Evolutionary conservation across 2,888 invertebrate species (phyloP).

Genomic region (Amiota minor): DNA sequence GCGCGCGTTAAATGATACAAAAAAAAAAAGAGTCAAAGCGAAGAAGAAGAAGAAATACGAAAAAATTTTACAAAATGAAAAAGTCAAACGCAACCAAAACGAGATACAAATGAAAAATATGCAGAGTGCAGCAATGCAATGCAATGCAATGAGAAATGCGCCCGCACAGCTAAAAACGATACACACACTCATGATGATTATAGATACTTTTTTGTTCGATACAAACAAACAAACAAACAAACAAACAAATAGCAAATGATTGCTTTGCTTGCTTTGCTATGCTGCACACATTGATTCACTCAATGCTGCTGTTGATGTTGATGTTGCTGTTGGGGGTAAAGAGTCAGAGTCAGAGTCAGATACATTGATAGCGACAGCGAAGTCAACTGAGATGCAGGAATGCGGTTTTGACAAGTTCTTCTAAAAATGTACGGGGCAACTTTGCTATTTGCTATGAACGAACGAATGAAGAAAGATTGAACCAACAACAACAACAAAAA

Average conservation of each 20-base stretch:
- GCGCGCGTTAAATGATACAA: not conserved
- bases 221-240: constrained; percentile 15
- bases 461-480: constrained; percentile 25
- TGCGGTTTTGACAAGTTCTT: constrained; percentile 73
- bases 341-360: not conserved
- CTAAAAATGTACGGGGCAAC: constrained; percentile 71
- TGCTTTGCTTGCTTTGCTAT: not conserved
- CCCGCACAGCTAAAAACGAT: constrained; percentile 42
- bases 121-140: constrained; percentile 28
- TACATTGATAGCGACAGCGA: constrained; percentile 42
- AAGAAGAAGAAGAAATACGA: not conserved
- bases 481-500: constrained; percentile 35
- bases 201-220: constrained; percentile 7
- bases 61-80: constrained; percentile 41
- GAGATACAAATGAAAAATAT: constrained; percentile 24
- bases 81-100: constrained; percentile 60
- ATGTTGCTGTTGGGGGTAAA: not conserved
- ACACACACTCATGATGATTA: constrained; percentile 35
- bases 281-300: constrained; percentile 8
- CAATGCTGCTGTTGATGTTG: not conserved
- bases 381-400: constrained; percentile 61
- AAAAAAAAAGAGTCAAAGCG: constrained; percentile 33
- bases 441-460: constrained; percentile 69
- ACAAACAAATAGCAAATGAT: constrained; percentile 1
- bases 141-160: constrained; percentile 16